phyloP scores from a whole-genome alignment of 2,113 vertebrate species.

The Halichoeres trimaculatus region DNA sequence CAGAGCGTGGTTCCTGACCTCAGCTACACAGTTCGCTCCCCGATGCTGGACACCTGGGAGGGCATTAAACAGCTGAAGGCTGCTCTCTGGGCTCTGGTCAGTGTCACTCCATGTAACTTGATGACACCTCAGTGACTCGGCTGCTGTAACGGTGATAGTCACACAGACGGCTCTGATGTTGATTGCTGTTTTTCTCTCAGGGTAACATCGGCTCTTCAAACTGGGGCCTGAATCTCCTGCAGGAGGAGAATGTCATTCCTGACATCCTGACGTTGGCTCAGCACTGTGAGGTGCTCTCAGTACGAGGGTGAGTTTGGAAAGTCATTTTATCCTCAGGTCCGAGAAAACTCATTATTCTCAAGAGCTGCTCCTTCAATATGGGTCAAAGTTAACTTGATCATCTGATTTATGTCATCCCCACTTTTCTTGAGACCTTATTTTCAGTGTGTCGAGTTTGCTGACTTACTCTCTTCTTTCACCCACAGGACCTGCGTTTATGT shows the following conservation, averaged over 20 bases:
- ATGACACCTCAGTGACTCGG: not conserved
- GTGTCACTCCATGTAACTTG: conserved; percentile 35
- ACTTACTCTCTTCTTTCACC: not conserved
- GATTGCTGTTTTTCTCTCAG: conserved; percentile 76
- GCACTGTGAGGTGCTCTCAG: conserved; percentile 94
- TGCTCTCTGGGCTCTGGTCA: conserved; percentile 97
- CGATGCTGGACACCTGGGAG: conserved; percentile 98
- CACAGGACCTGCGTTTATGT: conserved; percentile 94
- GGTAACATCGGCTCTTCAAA: conserved; percentile 98
- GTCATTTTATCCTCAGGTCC: too few species aligned
- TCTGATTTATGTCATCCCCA: too few species aligned
- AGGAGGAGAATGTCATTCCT: conserved; percentile 97
- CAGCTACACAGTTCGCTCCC: conserved; percentile 93
- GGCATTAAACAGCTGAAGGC: conserved; percentile 98
- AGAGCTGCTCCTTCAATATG: not conserved
- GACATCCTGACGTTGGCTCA: conserved; percentile 94
- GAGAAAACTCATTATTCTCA: too few species aligned
- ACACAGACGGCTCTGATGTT: not conserved
- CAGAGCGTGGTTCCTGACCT: conserved; percentile 96
- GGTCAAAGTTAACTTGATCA: too few species aligned
- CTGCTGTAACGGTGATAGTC: not conserved
- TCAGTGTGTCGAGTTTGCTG: too few species aligned
- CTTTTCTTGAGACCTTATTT: too few species aligned
- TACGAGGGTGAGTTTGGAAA: conserved; percentile 88
- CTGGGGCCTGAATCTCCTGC: conserved; percentile 98